Evolutionary conservation across 2,113 vertebrate species (phyloP).

Genomic region (Odobenus rosmarus): DNA sequence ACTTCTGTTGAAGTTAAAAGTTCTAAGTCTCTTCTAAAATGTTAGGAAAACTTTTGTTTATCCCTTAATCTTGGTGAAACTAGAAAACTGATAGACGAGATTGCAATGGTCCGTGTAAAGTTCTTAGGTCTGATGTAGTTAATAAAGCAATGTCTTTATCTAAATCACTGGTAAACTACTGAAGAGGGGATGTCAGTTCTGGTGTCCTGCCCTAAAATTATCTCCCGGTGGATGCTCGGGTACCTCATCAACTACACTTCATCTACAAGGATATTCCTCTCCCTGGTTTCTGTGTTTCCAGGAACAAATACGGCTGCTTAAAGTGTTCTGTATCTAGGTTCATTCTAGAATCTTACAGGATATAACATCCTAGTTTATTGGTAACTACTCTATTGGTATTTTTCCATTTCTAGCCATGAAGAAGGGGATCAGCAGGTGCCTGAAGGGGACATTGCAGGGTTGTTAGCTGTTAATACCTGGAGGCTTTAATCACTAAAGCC

Average conservation of each 20-base stretch:
- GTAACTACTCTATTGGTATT: rapidly evolving
- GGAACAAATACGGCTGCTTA: neutral
- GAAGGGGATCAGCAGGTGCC: neutral
- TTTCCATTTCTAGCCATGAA: neutral
- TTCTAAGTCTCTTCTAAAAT: neutral
- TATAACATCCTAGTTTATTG: neutral
- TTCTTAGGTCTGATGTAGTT: neutral
- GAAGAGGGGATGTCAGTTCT: neutral
- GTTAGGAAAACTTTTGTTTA: neutral
- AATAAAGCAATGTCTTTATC: neutral
- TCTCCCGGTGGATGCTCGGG: neutral
- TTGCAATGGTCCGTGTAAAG: neutral
- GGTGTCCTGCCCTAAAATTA: neutral
- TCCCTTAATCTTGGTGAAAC: neutral
- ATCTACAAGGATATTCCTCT: neutral
- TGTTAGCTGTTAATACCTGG: neutral
- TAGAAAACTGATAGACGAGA: neutral
- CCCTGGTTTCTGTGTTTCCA: neutral
- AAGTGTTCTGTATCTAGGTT: neutral
- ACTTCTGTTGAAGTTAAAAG: neutral
- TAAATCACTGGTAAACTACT: neutral
- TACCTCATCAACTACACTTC: neutral
- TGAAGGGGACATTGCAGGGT: neutral
- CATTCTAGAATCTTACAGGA: neutral
- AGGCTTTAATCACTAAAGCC: neutral